Conservation (phyloP, 2,888 invertebrate species). For the Ferdinandea cuprea region DNA sequence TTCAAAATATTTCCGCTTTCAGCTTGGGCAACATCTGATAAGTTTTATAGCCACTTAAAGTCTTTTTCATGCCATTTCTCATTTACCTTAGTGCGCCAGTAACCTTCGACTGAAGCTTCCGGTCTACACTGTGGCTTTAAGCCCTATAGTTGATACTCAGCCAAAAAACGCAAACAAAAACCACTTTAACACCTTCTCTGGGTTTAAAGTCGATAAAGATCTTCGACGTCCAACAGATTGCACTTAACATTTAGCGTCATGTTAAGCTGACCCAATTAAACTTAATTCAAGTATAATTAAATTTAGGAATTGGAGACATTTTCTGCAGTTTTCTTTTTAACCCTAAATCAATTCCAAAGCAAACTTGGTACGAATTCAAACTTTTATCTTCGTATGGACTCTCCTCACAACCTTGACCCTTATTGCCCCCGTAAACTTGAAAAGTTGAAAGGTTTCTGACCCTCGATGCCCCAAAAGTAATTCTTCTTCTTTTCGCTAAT, state of each 20-base stretch:
- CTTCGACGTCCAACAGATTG: too few species aligned
- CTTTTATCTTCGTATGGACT: too few species aligned
- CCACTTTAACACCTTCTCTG: too few species aligned
- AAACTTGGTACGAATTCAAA: too few species aligned
- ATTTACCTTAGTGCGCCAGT: constrained; percentile 17
- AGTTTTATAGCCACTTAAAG: constrained; percentile 36
- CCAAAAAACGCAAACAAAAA: background rate
- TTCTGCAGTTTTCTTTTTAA: too few species aligned
- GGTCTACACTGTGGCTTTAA: constrained; percentile 17
- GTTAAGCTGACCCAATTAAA: too few species aligned
- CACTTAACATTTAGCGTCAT: too few species aligned
- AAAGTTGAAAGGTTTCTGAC: background rate
- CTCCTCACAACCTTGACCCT: background rate
- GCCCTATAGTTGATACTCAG: background rate
- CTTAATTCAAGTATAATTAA: too few species aligned
- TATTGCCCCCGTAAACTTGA: background rate
- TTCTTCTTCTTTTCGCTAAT: too few species aligned
- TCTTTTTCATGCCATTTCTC: constrained; percentile 19
- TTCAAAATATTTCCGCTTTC: background rate
- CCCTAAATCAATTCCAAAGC: too few species aligned
- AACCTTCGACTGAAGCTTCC: constrained; percentile 50
- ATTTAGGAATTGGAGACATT: too few species aligned
- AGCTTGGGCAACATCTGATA: constrained; percentile 11
- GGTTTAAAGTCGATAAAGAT: too few species aligned
- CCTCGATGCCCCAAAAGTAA: background rate